Percentiles rank a stretch among this genome's conserved stretches.
Evolutionary conservation across 2,888 invertebrate genomes (phyloP).

Genomic region (Eupithecia subfuscata): DNA sequence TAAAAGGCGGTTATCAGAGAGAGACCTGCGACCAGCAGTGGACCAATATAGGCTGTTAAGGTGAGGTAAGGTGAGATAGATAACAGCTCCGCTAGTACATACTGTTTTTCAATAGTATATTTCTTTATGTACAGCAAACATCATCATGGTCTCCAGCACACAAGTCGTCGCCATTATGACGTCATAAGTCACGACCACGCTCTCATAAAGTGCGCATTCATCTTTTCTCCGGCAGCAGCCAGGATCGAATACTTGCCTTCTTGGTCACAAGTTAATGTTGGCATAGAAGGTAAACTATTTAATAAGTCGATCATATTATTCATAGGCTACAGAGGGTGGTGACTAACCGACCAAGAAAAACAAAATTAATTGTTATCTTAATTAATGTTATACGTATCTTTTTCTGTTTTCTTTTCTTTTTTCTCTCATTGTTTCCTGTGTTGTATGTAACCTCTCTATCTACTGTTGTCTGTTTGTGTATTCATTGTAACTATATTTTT

Average conservation of each 20-base stretch:
- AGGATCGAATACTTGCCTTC: neutral
- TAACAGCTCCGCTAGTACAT: neutral
- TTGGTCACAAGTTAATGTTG: neutral
- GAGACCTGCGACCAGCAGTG: no score
- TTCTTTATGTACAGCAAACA: neutral
- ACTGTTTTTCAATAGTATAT: neutral
- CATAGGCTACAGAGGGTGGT: no score
- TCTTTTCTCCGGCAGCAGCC: neutral
- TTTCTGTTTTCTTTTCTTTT: no score
- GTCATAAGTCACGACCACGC: neutral
- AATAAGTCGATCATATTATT: neutral
- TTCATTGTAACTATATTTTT: no score
- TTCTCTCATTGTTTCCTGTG: no score
- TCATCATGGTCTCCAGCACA: neutral
- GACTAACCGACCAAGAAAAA: no score
- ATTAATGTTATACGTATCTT: no score
- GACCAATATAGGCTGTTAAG: no score
- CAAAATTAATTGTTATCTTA: no score
- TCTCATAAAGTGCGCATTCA: constrained; percentile 3
- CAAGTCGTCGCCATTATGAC: neutral
- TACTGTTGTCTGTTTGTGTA: no score
- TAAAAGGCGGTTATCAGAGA: no score
- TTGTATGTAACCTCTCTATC: no score
- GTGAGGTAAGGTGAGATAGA: neutral
- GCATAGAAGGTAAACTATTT: neutral